Evolutionary conservation across 2,888 invertebrate species (phyloP), one percentile per base, ranked within the genome.

Genomic region (Thymelicus acteon): DNA sequence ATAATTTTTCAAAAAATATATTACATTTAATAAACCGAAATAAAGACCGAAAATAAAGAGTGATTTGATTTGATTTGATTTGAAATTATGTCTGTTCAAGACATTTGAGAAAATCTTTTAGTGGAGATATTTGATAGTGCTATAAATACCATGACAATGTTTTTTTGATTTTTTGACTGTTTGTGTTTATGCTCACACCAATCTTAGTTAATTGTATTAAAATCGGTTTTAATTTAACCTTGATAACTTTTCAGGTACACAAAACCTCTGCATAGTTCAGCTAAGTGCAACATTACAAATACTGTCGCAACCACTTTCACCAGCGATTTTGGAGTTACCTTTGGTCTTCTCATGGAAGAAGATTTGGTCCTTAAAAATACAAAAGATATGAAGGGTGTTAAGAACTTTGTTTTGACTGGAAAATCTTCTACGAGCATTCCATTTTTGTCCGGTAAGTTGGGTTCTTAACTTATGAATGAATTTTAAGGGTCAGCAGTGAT

Each of bases 301-400:
- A 40, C 76, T 0, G 60, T 79, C 1, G 60, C 80, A 0, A 77
- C 75, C 5, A 78, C 79, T 12, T 92, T 92, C 74, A 78, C 79
- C 0, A 84, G 91, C 0, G 92, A 92, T 73, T 92, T 92, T 15
- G 91, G 88, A 1, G 89, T 90, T 0, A 84, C 83, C 0, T 91
- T 92, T 73, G 83, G 82, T 0, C 67, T 89, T 1, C 73, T 91
- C 5, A 86, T 85, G 84, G 87, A 87, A 12, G 90, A 91, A 52
- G 92, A 93, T 60, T 71, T 93, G 15, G 78, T 89, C 0, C 72
- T 88, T 0, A 78, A 77, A 3, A 79, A 79, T n/a, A 57, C 73
- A 2, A 75, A 79, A 7, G 75, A 79, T 4, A 31, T 83, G 60
- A 77, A 78, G 49, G 80, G 72, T 0, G 66, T 84, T 24, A 85